phyloP scores from a whole-genome alignment of 2,888 invertebrate genomes.

The Aleiodes leptofemur region DNA sequence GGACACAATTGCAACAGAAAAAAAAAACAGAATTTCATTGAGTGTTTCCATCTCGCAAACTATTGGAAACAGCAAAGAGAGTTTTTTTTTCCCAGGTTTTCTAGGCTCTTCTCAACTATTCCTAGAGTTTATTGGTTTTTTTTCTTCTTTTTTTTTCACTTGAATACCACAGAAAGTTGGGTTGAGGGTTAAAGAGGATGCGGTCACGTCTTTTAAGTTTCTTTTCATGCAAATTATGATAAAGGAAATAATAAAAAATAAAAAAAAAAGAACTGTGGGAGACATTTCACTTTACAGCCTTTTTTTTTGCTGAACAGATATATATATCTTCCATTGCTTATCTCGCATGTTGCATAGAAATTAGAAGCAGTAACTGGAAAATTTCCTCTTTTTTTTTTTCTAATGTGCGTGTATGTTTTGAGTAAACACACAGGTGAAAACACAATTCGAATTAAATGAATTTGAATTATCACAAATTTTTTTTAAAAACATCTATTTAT shows the following conservation, averaged over 20 bases:
- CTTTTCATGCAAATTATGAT: constrained; percentile 32
- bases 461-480: constrained; percentile 10
- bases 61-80: no score
- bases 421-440: not conserved
- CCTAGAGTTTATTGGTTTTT: not conserved
- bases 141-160: not conserved
- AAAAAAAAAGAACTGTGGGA: not conserved
- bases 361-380: no score
- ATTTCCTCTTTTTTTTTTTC: no score
- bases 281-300: constrained; percentile 2
- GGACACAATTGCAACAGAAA: no score
- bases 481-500: not conserved
- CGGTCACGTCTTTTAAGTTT: constrained; percentile 20
- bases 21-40: no score
- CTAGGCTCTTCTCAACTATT: no score
- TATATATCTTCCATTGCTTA: no score
- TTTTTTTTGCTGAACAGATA: no score
- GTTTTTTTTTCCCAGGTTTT: no score
- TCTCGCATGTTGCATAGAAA: no score
- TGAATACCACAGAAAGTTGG: constrained; percentile 25
- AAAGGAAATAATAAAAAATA: not conserved
- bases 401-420: no score
- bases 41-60: no score
- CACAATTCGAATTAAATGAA: constrained; percentile 5
- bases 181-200: constrained; percentile 30